These are phyloP conservation scores for Podarcis raffonei DNA, from an alignment of 2,113 vertebrate genomes.

Conservation along the genomic window DNA sequence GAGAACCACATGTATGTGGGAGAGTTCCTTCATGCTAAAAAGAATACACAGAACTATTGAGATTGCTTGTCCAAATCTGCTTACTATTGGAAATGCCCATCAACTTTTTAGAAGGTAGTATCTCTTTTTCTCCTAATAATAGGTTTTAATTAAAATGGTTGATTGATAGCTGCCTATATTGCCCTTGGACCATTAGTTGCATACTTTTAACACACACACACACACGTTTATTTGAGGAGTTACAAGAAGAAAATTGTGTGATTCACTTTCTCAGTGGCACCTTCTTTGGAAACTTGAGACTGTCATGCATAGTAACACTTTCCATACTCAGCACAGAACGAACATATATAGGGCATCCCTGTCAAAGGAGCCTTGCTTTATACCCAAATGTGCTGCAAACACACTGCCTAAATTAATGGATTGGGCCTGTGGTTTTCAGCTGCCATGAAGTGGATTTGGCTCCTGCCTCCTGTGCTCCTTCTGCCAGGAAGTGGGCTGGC, in stretches of 20 bases:
- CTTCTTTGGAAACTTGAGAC: slow-evolving; percentile 59
- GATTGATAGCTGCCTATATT: neutral
- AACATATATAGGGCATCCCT: neutral
- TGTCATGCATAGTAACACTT: slow-evolving; percentile 35
- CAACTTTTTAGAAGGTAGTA: too few species aligned
- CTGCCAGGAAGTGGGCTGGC: neutral
- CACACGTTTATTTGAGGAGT: neutral
- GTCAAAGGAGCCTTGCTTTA: neutral
- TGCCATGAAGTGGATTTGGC: neutral
- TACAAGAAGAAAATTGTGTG: slow-evolving; percentile 59
- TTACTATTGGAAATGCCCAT: too few species aligned
- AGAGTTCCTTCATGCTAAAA: too few species aligned
- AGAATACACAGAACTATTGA: too few species aligned
- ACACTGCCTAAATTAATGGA: neutral
- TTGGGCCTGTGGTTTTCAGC: neutral
- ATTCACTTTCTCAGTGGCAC: slow-evolving; percentile 62
- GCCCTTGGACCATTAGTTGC: slow-evolving; percentile 24
- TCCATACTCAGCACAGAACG: slow-evolving; percentile 39
- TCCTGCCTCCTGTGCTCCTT: neutral
- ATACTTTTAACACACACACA: too few species aligned
- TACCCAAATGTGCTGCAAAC: neutral
- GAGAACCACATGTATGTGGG: too few species aligned
- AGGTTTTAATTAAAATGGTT: too few species aligned
- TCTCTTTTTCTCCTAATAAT: too few species aligned
- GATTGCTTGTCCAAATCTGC: too few species aligned